Base-by-base conservation (phyloP, 2,797 vertebrate species). In the Pristis pectinata region DNA sequence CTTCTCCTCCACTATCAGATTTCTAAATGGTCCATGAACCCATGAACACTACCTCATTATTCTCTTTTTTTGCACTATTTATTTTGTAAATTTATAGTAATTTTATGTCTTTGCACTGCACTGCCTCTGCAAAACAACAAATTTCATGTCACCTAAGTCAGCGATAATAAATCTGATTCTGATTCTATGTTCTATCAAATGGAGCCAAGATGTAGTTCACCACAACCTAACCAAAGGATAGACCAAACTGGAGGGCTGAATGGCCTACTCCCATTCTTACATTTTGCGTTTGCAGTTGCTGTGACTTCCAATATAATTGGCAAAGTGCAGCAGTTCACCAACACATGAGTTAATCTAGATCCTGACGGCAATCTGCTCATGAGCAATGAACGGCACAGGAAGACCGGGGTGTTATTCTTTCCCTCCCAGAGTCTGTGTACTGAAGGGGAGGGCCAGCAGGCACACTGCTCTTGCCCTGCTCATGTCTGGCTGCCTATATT, bases 401-500 rank as follows among this genome's bases (percentile, higher is more conserved):
- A 70, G 64, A 44, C 64, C 91, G 49, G 34, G 49, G 37, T 93
- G 67, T 72, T 93, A 74, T 93, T 93, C 93, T 93, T 72, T 22
- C 64, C 22, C 67, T 72, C 59, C 82, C 87, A 24, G 91, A 49
- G 67, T 93, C 91, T 70, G 49, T 72, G 91, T 70, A 24, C 41
- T 93, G 67, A 72, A 49, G 41, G 56, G 53, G 15, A 93, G 37
- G 30, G 91, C 27, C 37, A 93, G 64, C 41, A 49, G 22, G 70
- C 64, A 44, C 49, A 49, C 91, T 74, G 64, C 67, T 72, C 64
- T 74, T 64, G 44, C 70, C 11, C 13, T 41, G 41, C 44, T 70
- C 61, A 41, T 34, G 91, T 93, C 91, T 93, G 24, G 91, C 41
- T 10, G 34, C 6, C 67, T 94, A 76, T 76, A 94, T 94, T 94